Conservation (phyloP, 2,888 invertebrate species). For the Laothoe populi region DNA sequence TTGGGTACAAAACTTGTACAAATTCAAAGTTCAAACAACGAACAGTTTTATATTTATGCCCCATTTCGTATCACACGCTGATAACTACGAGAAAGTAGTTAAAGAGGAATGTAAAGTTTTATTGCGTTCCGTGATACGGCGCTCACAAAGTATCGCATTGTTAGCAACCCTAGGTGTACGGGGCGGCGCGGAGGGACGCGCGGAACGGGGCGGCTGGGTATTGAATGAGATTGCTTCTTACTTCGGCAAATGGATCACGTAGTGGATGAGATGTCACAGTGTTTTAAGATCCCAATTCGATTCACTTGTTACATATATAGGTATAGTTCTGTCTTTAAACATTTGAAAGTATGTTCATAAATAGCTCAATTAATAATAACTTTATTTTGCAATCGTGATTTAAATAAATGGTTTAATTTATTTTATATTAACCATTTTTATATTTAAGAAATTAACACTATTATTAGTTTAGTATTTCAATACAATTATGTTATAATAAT, state of each 20-base stretch:
- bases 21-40: constrained; percentile 42
- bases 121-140: constrained; percentile 75
- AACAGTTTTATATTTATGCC: constrained; percentile 59
- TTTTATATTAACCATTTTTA: no score
- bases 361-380: neutral
- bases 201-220: constrained; percentile 65
- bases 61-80: constrained; percentile 71
- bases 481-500: no score
- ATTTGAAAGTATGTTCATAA: constrained; percentile 3
- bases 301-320: constrained; percentile 65
- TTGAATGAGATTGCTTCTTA: constrained; percentile 86
- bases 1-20: constrained; percentile 5
- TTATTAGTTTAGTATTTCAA: no score
- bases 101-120: constrained; percentile 81
- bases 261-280: constrained; percentile 86
- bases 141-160: constrained; percentile 76
- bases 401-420: no score
- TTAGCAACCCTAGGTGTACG: constrained; percentile 68
- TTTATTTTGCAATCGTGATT: no score
- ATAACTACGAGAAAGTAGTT: constrained; percentile 79
- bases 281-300: constrained; percentile 84
- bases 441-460: no score
- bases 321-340: constrained; percentile 48
- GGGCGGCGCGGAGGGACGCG: constrained; percentile 46
- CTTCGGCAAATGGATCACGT: constrained; percentile 86